phyloP scores from a whole-genome alignment of 2,113 vertebrate species.

The Ranitomeya imitator region DNA sequence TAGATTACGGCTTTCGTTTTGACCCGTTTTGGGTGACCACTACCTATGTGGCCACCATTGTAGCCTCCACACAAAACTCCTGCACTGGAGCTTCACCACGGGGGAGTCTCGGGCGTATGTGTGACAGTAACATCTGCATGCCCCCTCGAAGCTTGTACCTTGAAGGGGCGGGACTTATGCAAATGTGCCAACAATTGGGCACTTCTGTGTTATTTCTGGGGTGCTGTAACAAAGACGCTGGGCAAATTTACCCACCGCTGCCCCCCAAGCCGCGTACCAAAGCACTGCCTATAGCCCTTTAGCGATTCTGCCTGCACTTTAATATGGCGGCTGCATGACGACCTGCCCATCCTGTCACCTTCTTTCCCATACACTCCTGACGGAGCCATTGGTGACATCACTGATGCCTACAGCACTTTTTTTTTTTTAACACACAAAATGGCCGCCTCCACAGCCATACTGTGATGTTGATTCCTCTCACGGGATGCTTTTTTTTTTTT shows the following conservation, averaged over 20 bases:
- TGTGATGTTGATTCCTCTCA: neutral
- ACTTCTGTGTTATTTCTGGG: too few relatives aligned
- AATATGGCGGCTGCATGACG: constrained; percentile 3
- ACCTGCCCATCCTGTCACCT: neutral
- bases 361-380: neutral
- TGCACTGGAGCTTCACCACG: too few relatives aligned
- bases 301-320: constrained; percentile 16
- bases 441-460: neutral
- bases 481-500: constrained; percentile 1
- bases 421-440: neutral
- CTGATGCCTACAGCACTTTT: neutral
- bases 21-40: too few relatives aligned
- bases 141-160: neutral
- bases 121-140: too few relatives aligned
- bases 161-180: neutral
- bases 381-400: neutral
- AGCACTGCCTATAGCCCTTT: neutral
- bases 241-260: neutral
- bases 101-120: neutral
- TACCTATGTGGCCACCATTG: too few relatives aligned
- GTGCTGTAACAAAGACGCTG: neutral
- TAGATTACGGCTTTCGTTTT: too few relatives aligned
- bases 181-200: neutral
- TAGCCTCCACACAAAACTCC: too few relatives aligned
- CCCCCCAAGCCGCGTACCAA: neutral